Conservation (phyloP, 2,113 vertebrate species). For the Erythrocebus patas region DNA sequence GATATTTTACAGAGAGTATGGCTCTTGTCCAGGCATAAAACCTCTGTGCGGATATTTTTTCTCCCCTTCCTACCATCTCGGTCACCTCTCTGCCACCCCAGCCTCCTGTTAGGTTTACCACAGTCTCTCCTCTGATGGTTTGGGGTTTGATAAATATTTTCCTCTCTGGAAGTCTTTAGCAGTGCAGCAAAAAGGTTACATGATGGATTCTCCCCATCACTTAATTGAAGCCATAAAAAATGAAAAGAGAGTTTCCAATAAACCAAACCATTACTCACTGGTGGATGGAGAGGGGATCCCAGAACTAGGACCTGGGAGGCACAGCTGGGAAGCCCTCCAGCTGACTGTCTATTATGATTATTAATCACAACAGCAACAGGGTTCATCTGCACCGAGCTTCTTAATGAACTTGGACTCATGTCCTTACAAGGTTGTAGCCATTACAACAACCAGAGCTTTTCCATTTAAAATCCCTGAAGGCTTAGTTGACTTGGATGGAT, state of each 20-base stretch:
- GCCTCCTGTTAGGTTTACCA: slow-evolving; percentile 62
- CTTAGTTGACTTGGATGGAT: slow-evolving; percentile 37
- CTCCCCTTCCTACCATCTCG: not conserved
- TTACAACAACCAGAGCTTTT: slow-evolving; percentile 44
- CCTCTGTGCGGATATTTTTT: slow-evolving; percentile 27
- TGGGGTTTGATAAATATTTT: slow-evolving; percentile 83
- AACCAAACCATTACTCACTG: slow-evolving; percentile 81
- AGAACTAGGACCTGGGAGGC: slow-evolving; percentile 65
- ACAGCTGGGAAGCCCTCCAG: slow-evolving; percentile 72
- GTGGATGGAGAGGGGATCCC: slow-evolving; percentile 58
- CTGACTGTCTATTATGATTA: slow-evolving; percentile 58
- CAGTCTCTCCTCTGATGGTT: slow-evolving; percentile 69
- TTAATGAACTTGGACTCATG: slow-evolving; percentile 74
- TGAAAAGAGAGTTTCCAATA: slow-evolving; percentile 85
- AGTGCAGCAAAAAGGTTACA: slow-evolving; percentile 76
- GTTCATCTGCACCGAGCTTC: slow-evolving; percentile 46
- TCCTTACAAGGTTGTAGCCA: slow-evolving; percentile 73
- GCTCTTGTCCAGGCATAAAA: slow-evolving; percentile 35
- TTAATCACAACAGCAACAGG: slow-evolving; percentile 68
- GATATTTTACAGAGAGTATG: not conserved
- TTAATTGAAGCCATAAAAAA: slow-evolving; percentile 86
- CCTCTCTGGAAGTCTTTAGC: slow-evolving; percentile 82
- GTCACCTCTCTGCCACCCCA: slow-evolving; percentile 6
- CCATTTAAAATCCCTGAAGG: slow-evolving; percentile 43
- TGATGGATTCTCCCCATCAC: slow-evolving; percentile 84